phyloP scores from a whole-genome alignment of 2,113 vertebrate genomes.

The Cynopterus brachyotis region DNA sequence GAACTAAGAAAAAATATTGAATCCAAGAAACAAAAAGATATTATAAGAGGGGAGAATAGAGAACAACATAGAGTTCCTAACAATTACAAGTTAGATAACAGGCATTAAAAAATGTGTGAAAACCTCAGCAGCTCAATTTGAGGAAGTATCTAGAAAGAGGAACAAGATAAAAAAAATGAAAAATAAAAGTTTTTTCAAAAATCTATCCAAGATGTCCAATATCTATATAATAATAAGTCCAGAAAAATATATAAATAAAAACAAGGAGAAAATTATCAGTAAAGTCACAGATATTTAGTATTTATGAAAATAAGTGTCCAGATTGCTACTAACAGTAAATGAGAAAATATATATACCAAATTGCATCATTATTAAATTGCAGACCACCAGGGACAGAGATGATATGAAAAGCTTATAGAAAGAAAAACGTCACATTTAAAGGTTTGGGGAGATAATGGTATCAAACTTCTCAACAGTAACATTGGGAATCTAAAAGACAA shows the following conservation, averaged over 20 bases:
- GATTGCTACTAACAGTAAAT: not conserved
- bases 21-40: not conserved
- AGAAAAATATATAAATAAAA: constrained; percentile 1
- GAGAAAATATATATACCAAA: not conserved
- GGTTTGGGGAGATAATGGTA: not conserved
- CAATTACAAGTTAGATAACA: not conserved
- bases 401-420: not conserved
- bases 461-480: not conserved
- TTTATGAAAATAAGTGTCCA: not conserved
- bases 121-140: not conserved
- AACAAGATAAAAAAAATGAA: not conserved
- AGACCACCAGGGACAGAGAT: not conserved
- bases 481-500: not conserved
- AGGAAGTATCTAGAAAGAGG: not conserved
- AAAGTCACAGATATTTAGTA: not conserved
- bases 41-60: not conserved
- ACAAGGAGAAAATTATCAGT: not conserved
- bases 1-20: not conserved
- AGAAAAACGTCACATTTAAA: not conserved
- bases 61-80: not conserved
- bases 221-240: not conserved
- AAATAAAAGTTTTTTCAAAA: not conserved
- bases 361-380: not conserved
- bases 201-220: not conserved
- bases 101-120: not conserved